These are phyloP conservation scores for Chrysolina haemoptera DNA, from an alignment of 2,888 invertebrate species.

Conservation along the genomic window DNA sequence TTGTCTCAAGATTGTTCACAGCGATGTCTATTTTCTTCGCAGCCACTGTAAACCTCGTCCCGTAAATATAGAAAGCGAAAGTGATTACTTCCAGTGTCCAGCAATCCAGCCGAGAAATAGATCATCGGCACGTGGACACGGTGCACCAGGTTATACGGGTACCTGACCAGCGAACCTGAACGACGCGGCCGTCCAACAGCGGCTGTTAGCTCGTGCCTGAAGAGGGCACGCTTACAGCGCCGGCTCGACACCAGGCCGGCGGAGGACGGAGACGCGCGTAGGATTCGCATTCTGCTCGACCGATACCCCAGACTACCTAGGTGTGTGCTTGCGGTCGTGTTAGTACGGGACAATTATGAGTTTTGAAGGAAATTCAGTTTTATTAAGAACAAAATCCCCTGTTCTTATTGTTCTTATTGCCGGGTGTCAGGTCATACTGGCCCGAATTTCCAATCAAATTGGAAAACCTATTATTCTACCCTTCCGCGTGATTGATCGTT, in stretches of 20 bases:
- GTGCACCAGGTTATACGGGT: conserved; percentile 48
- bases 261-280: conserved; percentile 25
- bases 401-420: too few species aligned
- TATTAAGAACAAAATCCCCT: too few species aligned
- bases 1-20: too few species aligned
- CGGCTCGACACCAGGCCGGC: conserved; percentile 31
- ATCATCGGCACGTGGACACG: conserved; percentile 52
- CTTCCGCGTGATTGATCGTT: too few species aligned
- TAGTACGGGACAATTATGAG: background rate
- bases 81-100: background rate
- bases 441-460: too few species aligned
- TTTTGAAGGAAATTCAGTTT: too few species aligned
- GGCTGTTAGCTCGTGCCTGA: conserved; percentile 41
- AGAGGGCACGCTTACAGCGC: conserved; percentile 34
- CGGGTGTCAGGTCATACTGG: too few species aligned
- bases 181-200: conserved; percentile 28
- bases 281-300: conserved; percentile 33
- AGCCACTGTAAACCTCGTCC: background rate
- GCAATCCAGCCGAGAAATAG: conserved; percentile 28
- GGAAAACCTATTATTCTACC: too few species aligned
- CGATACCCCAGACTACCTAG: conserved; percentile 9
- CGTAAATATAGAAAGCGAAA: background rate
- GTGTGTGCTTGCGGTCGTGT: background rate
- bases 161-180: conserved; percentile 16
- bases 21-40: too few species aligned